A percentile compares a stretch with the other conserved stretches of the same genome.
Evolutionary conservation across 2,888 invertebrate genomes (phyloP).

Genomic region (Fissipunctia ypsillon): DNA sequence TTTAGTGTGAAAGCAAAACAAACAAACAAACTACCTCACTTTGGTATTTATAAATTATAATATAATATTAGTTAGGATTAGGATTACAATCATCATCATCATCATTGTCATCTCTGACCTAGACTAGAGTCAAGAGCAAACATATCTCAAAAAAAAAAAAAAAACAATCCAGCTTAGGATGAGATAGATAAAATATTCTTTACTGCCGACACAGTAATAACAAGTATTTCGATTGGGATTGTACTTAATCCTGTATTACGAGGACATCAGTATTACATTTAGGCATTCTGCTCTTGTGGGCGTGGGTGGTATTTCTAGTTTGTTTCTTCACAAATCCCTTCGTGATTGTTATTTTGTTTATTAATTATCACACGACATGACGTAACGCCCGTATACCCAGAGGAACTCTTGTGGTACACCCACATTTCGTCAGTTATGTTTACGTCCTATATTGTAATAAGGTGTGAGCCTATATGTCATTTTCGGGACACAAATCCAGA

Average conservation of each 20-base stretch:
- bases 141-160: no score
- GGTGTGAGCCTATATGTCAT: no score
- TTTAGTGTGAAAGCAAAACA: no score
- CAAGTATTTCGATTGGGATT: constrained; percentile 6
- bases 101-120: no score
- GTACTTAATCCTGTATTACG: constrained; percentile 6
- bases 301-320: not conserved
- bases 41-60: no score
- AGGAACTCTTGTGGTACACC: not conserved
- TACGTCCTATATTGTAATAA: not conserved
- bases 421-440: not conserved
- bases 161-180: no score
- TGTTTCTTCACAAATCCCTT: not conserved
- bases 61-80: no score
- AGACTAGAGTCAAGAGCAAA: no score
- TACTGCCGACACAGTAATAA: not conserved
- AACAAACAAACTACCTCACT: no score
- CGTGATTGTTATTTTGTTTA: constrained; percentile 11
- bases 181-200: constrained; percentile 1
- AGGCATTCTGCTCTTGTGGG: not conserved
- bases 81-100: no score
- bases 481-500: no score
- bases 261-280: constrained; percentile 6
- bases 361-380: not conserved
- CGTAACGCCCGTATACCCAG: not conserved